Conservation (phyloP, 2,888 invertebrate genomes). For the Diplazon laetatorius region DNA sequence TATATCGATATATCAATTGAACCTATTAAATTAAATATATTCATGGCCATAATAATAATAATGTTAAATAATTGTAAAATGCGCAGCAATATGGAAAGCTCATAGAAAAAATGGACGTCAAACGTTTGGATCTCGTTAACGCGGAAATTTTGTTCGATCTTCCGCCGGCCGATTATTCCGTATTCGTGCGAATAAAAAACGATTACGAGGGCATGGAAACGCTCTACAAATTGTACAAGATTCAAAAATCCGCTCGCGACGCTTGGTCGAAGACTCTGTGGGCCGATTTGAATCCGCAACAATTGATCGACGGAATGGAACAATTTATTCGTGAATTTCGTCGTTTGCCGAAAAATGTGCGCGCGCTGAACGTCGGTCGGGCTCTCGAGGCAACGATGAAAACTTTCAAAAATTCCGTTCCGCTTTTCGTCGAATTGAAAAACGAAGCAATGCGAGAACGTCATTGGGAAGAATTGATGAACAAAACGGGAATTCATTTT, state of each 20-base stretch:
- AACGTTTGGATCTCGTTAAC: conserved; percentile 86
- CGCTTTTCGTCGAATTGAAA: conserved; percentile 95
- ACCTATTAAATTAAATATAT: no score
- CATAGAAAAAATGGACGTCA: conserved; percentile 87
- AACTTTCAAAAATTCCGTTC: conserved; percentile 93
- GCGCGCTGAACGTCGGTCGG: conserved; percentile 85
- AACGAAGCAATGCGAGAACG: conserved; percentile 94
- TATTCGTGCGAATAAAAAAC: conserved; percentile 86
- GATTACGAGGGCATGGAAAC: conserved; percentile 88
- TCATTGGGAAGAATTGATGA: conserved; percentile 96
- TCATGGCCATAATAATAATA: no score
- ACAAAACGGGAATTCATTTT: conserved; percentile 90
- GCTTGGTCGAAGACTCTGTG: conserved; percentile 94
- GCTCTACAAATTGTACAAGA: conserved; percentile 90
- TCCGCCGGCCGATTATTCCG: conserved; percentile 91
- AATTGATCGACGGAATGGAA: conserved; percentile 93
- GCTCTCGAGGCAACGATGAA: conserved; percentile 92
- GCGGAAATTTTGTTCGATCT: conserved; percentile 95
- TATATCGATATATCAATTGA: no score
- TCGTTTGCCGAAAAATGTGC: conserved; percentile 87
- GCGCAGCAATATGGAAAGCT: conserved; percentile 86
- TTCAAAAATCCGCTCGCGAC: conserved; percentile 90
- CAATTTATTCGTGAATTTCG: conserved; percentile 91
- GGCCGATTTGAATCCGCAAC: conserved; percentile 93
- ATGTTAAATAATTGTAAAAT: no score